Evolutionary conservation across 2,113 vertebrate genomes (phyloP).

Genomic region (Athene noctua): DNA sequence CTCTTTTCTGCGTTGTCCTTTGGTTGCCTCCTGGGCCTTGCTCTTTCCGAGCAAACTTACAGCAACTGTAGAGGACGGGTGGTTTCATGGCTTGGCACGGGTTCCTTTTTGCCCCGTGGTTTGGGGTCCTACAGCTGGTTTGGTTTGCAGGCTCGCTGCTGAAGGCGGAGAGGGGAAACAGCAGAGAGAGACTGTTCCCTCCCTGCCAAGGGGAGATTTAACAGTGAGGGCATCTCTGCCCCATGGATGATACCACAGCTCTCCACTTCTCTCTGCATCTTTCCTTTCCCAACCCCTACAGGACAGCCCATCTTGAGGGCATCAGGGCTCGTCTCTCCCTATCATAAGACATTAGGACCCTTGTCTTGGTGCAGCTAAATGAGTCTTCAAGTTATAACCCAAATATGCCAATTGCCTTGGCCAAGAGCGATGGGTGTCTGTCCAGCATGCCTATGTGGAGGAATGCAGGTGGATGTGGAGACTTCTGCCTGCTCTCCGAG

Average conservation of each 20-base stretch:
- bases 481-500: background rate
- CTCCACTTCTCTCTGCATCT: background rate
- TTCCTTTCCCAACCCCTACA: background rate
- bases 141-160: background rate
- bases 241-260: rapidly evolving
- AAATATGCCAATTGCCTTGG: background rate
- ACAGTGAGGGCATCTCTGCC: background rate
- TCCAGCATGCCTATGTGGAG: background rate
- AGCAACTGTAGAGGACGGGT: background rate
- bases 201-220: background rate
- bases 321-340: background rate
- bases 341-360: no score
- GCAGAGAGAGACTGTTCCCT: background rate
- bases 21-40: background rate
- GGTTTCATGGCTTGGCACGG: rapidly evolving
- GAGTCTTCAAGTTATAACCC: background rate
- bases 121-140: background rate
- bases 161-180: background rate
- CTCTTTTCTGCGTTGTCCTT: background rate
- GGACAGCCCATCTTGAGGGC: background rate
- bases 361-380: background rate
- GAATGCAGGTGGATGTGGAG: background rate
- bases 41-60: background rate
- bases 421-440: background rate
- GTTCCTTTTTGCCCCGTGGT: background rate